phyloP scores from a whole-genome alignment of 2,113 vertebrate genomes.

The Austrofundulus limnaeus region DNA sequence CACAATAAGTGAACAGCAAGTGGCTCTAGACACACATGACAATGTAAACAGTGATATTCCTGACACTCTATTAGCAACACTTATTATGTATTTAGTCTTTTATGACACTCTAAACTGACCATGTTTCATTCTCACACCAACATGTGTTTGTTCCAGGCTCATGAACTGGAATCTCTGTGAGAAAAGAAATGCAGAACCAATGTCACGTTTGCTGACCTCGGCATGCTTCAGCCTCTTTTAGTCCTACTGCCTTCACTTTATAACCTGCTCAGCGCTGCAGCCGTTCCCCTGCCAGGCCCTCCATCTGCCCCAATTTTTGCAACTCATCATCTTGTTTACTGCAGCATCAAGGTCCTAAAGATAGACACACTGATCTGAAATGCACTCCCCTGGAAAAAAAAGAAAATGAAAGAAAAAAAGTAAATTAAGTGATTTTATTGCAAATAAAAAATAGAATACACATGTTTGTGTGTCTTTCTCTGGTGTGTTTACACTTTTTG shows the following conservation, averaged over 20 bases:
- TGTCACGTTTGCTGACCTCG: conserved; percentile 45
- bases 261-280: conserved; percentile 61
- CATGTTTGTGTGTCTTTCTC: too few relatives aligned
- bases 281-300: conserved; percentile 58
- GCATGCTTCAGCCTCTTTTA: conserved; percentile 34
- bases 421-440: neutral
- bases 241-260: conserved; percentile 40
- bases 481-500: too few relatives aligned
- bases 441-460: too few relatives aligned
- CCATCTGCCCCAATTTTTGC: conserved; percentile 53
- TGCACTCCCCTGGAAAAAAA: neutral
- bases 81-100: too few relatives aligned
- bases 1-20: too few relatives aligned
- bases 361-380: neutral
- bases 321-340: conserved; percentile 36
- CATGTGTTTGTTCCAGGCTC: neutral
- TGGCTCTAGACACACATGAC: too few relatives aligned
- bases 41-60: too few relatives aligned
- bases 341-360: conserved; percentile 18
- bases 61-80: too few relatives aligned
- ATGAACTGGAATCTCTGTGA: neutral
- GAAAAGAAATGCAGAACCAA: conserved; percentile 4
- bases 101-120: too few relatives aligned
- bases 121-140: neutral
- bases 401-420: too few relatives aligned